Evolutionary conservation across 2,797 vertebrate species (phyloP).

Genomic region (Acridotheres tristis): DNA sequence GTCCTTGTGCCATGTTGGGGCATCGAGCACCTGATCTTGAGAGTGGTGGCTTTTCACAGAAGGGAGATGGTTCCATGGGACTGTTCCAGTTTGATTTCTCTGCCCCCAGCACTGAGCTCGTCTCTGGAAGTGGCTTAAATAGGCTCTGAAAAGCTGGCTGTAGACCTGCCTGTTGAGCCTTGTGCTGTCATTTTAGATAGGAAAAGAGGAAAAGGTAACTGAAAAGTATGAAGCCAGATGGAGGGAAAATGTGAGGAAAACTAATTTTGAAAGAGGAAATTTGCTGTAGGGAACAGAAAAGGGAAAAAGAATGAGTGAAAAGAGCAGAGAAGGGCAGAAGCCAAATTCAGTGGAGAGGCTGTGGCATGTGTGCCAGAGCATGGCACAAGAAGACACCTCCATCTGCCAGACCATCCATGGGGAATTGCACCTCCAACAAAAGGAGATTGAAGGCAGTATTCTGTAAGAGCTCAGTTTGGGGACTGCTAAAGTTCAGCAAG

Average conservation of each 20-base stretch:
- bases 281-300: conserved; percentile 42
- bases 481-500: conserved; percentile 9
- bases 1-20: background rate
- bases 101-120: background rate
- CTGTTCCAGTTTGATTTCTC: background rate
- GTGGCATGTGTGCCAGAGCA: background rate
- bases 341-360: background rate
- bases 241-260: background rate
- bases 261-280: background rate
- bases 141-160: background rate
- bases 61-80: background rate
- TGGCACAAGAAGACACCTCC: background rate
- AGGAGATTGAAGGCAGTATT: background rate
- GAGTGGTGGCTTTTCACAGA: background rate
- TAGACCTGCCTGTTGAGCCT: background rate
- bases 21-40: background rate
- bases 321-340: background rate
- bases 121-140: background rate
- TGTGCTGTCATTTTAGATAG: background rate
- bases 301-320: background rate
- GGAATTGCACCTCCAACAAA: conserved; percentile 21
- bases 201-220: background rate
- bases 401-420: conserved; percentile 13
- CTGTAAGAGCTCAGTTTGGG: background rate
- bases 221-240: background rate